Percentiles rank a stretch among this genome's conserved stretches.
These are phyloP conservation scores for Spongilla lacustris DNA, from an alignment of 37 sponge, comb jelly and placozoan genomes.

Conservation along the genomic window DNA sequence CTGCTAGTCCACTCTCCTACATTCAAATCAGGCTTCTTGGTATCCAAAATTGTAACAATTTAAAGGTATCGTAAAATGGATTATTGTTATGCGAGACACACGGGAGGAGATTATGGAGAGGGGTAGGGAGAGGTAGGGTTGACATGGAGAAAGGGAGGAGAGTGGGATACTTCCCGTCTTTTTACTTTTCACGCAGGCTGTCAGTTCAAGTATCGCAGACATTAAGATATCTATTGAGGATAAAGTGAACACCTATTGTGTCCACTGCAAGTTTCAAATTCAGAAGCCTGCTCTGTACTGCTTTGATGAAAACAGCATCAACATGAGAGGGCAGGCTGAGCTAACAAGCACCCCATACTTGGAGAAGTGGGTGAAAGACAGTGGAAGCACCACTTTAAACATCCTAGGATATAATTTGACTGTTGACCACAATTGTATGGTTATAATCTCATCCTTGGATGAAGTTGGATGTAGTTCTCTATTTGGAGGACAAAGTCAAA, in stretches of 20 bases:
- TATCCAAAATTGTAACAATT: background rate
- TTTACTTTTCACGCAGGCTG: background rate
- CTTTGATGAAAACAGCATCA: background rate
- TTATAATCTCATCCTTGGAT: background rate
- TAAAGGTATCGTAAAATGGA: background rate
- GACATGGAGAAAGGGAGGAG: background rate
- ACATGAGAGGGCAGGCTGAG: background rate
- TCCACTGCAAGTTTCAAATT: background rate
- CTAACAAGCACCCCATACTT: background rate
- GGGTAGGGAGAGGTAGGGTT: background rate
- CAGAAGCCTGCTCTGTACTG: background rate
- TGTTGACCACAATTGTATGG: background rate
- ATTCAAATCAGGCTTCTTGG: background rate
- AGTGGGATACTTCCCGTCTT: background rate
- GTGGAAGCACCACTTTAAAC: background rate
- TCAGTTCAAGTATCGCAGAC: background rate
- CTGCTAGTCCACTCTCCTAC: background rate
- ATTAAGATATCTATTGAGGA: background rate
- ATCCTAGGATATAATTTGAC: background rate
- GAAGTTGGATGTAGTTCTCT: background rate
- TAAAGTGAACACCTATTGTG: background rate
- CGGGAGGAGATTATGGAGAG: background rate
- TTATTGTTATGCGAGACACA: background rate
- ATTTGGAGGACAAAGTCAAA: background rate
- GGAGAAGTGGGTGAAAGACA: background rate